A percentile compares a stretch with the other conserved stretches of the same genome.
Evolutionary conservation across 2,113 vertebrate species (phyloP).

Genomic region (Ictalurus punctatus): DNA sequence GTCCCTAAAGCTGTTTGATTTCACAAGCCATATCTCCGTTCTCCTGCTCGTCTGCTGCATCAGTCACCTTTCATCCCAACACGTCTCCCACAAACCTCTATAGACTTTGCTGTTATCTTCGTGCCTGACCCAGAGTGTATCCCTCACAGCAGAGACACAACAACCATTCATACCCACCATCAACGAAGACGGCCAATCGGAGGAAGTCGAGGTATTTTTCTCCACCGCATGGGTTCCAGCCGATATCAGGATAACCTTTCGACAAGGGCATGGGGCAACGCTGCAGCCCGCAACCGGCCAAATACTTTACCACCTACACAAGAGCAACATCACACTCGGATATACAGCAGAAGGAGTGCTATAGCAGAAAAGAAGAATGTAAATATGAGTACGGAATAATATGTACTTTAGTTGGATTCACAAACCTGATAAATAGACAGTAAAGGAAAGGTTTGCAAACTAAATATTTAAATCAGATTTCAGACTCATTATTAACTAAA

Average conservation of each 20-base stretch:
- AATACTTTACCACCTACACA: conserved; percentile 85
- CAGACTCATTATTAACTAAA: not conserved
- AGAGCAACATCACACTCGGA: not conserved
- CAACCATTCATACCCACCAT: conserved; percentile 65
- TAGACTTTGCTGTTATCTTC: not conserved
- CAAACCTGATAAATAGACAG: not conserved
- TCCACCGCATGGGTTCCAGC: conserved; percentile 92
- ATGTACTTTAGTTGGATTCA: not conserved
- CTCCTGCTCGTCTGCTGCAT: not conserved
- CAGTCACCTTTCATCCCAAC: not conserved
- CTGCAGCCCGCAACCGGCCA: conserved; percentile 89
- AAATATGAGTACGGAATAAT: not conserved
- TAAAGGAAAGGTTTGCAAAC: not conserved
- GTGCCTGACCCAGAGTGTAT: not conserved
- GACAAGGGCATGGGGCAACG: conserved; percentile 88
- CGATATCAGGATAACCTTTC: conserved; percentile 91
- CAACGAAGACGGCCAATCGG: conserved; percentile 90
- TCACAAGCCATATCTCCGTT: not conserved
- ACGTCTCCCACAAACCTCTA: not conserved
- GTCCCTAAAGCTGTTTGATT: not conserved
- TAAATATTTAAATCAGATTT: not conserved
- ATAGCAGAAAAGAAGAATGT: not conserved
- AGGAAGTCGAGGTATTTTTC: conserved; percentile 92
- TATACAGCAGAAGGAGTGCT: not conserved
- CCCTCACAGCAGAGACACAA: not conserved